Percentiles rank a stretch among this genome's conserved stretches.
Evolutionary conservation across 2,797 vertebrate genomes (phyloP).

Genomic region (Enteromius treurensis): DNA sequence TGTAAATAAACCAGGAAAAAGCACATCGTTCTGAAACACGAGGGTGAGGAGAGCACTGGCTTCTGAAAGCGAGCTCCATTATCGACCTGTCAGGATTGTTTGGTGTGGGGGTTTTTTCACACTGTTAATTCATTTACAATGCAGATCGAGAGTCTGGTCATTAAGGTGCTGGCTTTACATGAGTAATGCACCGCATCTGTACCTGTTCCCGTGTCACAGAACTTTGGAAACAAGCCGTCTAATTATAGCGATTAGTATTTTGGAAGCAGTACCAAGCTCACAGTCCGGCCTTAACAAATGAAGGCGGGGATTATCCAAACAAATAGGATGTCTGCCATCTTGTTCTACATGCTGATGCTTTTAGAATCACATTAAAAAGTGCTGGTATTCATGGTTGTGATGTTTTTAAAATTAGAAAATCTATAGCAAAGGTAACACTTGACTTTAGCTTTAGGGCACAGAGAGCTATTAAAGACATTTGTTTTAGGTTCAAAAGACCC

Average conservation of each 20-base stretch:
- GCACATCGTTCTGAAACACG: conserved; percentile 30
- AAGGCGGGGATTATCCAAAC: conserved; percentile 51
- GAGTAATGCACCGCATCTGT: conserved; percentile 81
- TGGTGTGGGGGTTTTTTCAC: conserved; percentile 64
- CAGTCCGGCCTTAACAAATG: conserved; percentile 66
- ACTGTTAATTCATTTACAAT: conserved; percentile 77
- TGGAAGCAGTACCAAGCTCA: conserved; percentile 76
- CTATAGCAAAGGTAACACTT: not conserved
- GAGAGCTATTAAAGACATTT: not conserved
- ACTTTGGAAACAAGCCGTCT: conserved; percentile 75
- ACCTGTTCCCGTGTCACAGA: conserved; percentile 74
- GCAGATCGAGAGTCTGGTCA: conserved; percentile 66
- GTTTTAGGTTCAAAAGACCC: not conserved
- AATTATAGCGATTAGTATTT: conserved; percentile 85
- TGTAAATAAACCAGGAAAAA: conserved; percentile 58
- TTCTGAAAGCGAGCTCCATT: conserved; percentile 6
- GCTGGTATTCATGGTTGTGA: not conserved
- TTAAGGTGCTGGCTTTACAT: conserved; percentile 68
- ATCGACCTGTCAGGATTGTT: conserved; percentile 31
- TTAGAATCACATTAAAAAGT: conserved; percentile 14
- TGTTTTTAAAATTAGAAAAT: not conserved
- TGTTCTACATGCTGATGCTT: conserved; percentile 33
- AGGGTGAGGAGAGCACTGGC: not conserved
- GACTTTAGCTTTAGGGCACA: not conserved
- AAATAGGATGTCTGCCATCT: conserved; percentile 58